These are phyloP conservation scores for Eupithecia inturbata DNA, from an alignment of 2,888 invertebrate genomes.

Conservation along the genomic window DNA sequence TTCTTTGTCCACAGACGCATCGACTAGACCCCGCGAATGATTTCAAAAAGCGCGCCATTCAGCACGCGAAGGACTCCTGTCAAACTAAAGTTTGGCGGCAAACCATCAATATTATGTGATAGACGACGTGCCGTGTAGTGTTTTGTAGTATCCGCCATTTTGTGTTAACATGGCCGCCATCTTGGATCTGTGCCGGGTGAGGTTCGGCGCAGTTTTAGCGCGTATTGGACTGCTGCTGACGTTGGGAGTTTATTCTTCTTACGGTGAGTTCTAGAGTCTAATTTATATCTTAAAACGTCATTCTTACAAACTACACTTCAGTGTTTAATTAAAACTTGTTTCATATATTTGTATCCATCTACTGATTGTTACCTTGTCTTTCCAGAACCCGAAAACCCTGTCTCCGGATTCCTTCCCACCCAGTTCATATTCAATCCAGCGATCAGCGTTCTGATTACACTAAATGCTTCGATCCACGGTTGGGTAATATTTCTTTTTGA, in stretches of 20 bases:
- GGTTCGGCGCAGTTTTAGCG: constrained; percentile 59
- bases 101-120: constrained; percentile 74
- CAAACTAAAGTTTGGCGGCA: constrained; percentile 50
- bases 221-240: constrained; percentile 65
- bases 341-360: background rate
- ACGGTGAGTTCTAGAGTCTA: constrained; percentile 62
- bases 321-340: too few species aligned
- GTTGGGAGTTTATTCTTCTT: constrained; percentile 73
- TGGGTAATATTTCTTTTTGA: background rate
- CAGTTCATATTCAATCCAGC: background rate
- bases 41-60: constrained; percentile 54
- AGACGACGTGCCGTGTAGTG: constrained; percentile 64
- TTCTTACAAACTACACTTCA: too few species aligned
- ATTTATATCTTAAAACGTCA: background rate
- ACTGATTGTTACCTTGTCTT: background rate
- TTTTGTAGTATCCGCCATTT: constrained; percentile 59
- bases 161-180: constrained; percentile 68
- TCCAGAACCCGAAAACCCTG: background rate
- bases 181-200: constrained; percentile 60
- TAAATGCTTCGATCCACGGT: background rate
- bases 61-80: constrained; percentile 51
- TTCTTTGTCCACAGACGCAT: constrained; percentile 58
- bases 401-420: background rate
- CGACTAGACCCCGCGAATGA: constrained; percentile 64
- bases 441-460: background rate